These are phyloP conservation scores for Stercorarius parasiticus DNA, from an alignment of 2,113 vertebrate species.

Conservation along the genomic window DNA sequence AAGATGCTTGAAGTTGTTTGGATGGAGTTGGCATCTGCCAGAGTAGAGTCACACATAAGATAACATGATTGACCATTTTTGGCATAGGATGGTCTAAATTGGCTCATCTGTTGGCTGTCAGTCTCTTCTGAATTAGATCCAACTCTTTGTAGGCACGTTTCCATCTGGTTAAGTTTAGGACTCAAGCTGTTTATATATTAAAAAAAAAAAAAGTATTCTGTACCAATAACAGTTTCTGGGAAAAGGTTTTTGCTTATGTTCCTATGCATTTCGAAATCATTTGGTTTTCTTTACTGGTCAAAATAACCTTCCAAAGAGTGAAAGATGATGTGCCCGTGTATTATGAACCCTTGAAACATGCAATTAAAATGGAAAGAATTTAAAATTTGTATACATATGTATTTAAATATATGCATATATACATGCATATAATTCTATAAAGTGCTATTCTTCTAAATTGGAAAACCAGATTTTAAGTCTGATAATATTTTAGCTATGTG, in stretches of 20 bases:
- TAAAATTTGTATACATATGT: neutral
- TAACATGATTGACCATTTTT: constrained; percentile 79
- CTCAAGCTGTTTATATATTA: constrained; percentile 77
- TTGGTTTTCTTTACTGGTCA: neutral
- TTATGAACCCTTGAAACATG: neutral
- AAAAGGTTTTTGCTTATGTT: constrained; percentile 34
- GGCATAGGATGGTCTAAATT: constrained; percentile 76
- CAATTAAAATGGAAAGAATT: neutral
- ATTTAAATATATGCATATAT: neutral
- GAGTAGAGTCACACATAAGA: constrained; percentile 72
- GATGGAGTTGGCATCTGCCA: constrained; percentile 67
- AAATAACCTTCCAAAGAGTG: neutral
- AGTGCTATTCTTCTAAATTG: neutral
- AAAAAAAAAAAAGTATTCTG: constrained; percentile 35
- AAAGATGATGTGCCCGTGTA: neutral
- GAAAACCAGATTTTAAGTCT: constrained; percentile 36
- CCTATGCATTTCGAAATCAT: constrained; percentile 14
- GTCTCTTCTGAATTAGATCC: constrained; percentile 74
- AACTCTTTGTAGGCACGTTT: constrained; percentile 79
- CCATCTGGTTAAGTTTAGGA: constrained; percentile 84
- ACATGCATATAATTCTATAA: neutral
- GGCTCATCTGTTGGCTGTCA: constrained; percentile 76
- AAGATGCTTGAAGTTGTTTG: constrained; percentile 62
- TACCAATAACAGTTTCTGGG: constrained; percentile 59
- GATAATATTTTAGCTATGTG: constrained; percentile 52